Conservation (phyloP, 2,888 invertebrate species). For the Acanthopleura granulata region DNA sequence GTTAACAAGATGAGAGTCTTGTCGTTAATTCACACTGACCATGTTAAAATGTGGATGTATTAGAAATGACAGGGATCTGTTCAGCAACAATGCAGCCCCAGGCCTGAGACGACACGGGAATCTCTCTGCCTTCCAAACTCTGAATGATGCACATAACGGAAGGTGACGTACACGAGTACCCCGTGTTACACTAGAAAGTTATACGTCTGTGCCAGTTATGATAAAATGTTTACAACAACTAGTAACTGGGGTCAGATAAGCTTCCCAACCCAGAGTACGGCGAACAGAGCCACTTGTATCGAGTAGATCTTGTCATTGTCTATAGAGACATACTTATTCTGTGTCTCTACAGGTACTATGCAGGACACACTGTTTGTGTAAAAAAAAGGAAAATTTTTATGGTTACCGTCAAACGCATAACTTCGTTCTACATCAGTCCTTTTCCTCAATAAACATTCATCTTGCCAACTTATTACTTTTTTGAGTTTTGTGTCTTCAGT, state of each 20-base stretch:
- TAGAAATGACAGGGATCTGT: neutral
- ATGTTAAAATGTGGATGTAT: neutral
- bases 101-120: neutral
- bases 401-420: neutral
- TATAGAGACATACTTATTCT: too few relatives aligned
- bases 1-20: neutral
- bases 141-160: neutral
- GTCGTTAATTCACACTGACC: neutral
- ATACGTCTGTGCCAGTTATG: neutral
- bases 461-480: too few relatives aligned
- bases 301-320: too few relatives aligned
- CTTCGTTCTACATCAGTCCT: too few relatives aligned
- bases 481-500: too few relatives aligned
- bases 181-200: neutral
- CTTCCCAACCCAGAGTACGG: neutral
- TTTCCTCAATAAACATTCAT: too few relatives aligned
- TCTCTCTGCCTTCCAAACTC: neutral
- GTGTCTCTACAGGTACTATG: neutral
- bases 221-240: neutral
- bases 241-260: neutral
- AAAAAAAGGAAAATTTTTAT: neutral
- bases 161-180: neutral
- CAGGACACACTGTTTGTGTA: neutral
- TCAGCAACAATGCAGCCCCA: neutral
- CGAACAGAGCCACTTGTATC: too few relatives aligned